Evolutionary conservation across 2,888 invertebrate species (phyloP), one percentile per base, ranked within the genome.

Genomic region (Microctonus hyperodae): DNA sequence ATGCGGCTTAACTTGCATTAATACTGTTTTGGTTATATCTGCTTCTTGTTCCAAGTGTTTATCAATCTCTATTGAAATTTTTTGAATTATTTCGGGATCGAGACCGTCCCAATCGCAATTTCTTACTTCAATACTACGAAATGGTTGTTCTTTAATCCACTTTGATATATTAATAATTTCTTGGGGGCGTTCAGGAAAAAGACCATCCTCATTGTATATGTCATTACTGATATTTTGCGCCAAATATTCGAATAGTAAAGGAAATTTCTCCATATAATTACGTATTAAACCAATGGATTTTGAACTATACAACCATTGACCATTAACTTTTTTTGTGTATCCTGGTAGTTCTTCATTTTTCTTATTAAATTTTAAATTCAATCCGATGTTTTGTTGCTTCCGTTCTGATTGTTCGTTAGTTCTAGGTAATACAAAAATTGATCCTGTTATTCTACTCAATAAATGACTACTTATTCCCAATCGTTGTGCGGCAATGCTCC

Each of bases 281-380:
- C 85, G 81, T 11, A 98, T 88, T 0, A 94, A 83, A 1, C 90
- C 86, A 0, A 94, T 81, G 37, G 93, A 90, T 74, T 92, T 91
- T 20, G 87, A 83, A 0, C 97, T 94, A 84, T 97, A 97, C 23
- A 88, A 85, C 97, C 97, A 98, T 50, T 77, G 75, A 13, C 87
- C 79, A 76, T 86, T 88, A 75, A 87, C 86, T 72, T 90, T 92
- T 61, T 88, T 91, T 0, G 95, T 94, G 82, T 91, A 97, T 33
- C 97, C 96, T 1, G 92, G 89, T 71, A 92, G 92, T 87, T 93
- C 89, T 78, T 88, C 86, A 74, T 88, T 89, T 22, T 84, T 89
- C 80, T 94, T 95, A 70, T 92, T 94, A 78, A 92, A 94, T 85
- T 98, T 98, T 23, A 98, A 86, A 81, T 96, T 95, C 55, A 98